phyloP scores from a whole-genome alignment of 2,797 vertebrate species.

The Acipenser oxyrinchus region DNA sequence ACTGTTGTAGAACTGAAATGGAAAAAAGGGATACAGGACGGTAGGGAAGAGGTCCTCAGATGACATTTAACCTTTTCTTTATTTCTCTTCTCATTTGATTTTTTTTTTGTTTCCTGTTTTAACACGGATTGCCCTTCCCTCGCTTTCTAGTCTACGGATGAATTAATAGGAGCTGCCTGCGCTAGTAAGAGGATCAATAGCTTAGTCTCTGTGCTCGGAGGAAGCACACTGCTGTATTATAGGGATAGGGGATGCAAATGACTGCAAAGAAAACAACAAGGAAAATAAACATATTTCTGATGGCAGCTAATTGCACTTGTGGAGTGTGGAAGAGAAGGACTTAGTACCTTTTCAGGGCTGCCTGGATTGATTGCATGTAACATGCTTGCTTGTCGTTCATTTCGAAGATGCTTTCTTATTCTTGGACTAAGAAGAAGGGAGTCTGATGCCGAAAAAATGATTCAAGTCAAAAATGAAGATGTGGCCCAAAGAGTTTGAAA shows the following conservation, averaged over 20 bases:
- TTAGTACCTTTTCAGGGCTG: conserved; percentile 33
- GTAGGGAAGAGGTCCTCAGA: conserved; percentile 49
- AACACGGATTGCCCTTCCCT: not conserved
- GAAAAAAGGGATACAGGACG: conserved; percentile 32
- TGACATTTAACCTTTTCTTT: conserved; percentile 37
- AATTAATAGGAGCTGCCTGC: conserved; percentile 42
- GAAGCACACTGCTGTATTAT: conserved; percentile 40
- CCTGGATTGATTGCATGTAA: conserved; percentile 11
- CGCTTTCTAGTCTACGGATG: conserved; percentile 4
- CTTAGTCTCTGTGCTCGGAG: conserved; percentile 58
- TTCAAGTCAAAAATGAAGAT: conserved; percentile 7
- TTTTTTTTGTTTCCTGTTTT: conserved; percentile 23
- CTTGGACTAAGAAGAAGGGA: not conserved
- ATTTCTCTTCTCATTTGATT: conserved; percentile 19
- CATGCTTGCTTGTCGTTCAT: not conserved
- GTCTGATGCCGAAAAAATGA: not conserved
- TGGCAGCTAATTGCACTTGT: conserved; percentile 32
- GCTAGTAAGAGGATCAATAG: conserved; percentile 40
- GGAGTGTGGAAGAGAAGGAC: conserved; percentile 40
- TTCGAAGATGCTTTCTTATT: not conserved
- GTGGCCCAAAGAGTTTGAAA: conserved; percentile 14
- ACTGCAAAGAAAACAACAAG: conserved; percentile 34
- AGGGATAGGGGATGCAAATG: conserved; percentile 39
- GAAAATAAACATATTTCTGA: conserved; percentile 23
- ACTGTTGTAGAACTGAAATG: conserved; percentile 33